A percentile compares a stretch with the other conserved stretches of the same genome.
Evolutionary conservation across 1,140 invertebrate species (phyloP).

Genomic region (Amyelois transitella): DNA sequence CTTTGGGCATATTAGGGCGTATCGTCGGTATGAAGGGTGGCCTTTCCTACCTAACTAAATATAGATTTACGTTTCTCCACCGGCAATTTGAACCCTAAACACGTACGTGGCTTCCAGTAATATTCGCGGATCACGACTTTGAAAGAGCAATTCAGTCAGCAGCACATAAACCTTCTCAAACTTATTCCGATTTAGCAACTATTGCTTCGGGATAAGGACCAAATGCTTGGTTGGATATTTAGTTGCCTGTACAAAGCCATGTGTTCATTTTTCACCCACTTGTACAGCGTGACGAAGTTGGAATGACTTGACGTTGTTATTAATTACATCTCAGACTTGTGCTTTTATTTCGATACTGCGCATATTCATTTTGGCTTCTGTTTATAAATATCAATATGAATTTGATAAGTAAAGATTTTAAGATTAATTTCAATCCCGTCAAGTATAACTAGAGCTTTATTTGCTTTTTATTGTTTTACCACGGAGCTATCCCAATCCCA

Average conservation of each 20-base stretch:
- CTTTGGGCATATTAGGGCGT: slow-evolving; percentile 19
- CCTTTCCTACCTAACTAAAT: slow-evolving; percentile 40
- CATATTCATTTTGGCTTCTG: background rate
- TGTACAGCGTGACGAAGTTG: background rate
- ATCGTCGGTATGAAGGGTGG: slow-evolving; percentile 23
- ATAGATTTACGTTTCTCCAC: slow-evolving; percentile 37
- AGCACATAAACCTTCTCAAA: no score
- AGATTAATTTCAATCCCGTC: no score
- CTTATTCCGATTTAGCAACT: no score
- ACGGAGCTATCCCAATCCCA: no score
- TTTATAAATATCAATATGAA: no score
- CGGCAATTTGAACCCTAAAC: slow-evolving; percentile 47
- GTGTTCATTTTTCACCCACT: background rate
- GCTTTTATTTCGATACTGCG: background rate
- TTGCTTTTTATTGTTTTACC: no score
- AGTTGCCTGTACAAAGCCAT: no score
- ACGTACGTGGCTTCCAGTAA: slow-evolving; percentile 15
- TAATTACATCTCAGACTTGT: background rate
- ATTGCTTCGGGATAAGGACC: no score
- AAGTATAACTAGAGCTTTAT: no score
- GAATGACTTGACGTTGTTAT: background rate
- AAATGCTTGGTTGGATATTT: no score
- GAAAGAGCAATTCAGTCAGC: background rate
- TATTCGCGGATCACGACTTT: background rate
- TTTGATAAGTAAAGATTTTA: no score